Conservation (phyloP, 2,888 invertebrate species). For the Ashinkailepas kermadecensis region DNA sequence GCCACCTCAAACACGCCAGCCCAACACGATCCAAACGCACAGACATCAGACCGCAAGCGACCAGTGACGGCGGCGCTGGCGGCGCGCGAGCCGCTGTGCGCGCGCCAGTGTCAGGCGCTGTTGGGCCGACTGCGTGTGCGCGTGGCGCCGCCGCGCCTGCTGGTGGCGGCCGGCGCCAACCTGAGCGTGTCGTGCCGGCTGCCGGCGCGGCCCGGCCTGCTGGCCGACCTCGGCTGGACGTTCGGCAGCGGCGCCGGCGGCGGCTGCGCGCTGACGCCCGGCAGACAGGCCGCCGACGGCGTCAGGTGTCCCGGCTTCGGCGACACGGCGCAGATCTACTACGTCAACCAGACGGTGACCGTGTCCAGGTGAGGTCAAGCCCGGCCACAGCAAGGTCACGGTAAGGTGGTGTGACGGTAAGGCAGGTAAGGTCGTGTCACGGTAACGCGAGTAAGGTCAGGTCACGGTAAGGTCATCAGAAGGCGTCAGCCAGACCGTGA, state of each 20-base stretch:
- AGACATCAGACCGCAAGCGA: not conserved
- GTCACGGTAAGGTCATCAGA: too few species aligned
- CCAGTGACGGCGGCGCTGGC: not conserved
- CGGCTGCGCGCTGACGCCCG: not conserved
- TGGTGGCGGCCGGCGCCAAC: not conserved
- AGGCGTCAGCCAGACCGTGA: too few species aligned
- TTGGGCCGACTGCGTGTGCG: not conserved
- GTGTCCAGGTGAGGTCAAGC: not conserved
- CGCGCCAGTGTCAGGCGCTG: not conserved
- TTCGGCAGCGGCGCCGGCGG: not conserved
- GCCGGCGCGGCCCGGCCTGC: not conserved
- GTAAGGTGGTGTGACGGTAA: too few species aligned
- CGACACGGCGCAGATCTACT: not conserved
- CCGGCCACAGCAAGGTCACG: too few species aligned
- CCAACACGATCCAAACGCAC: not conserved
- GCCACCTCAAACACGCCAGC: too few species aligned
- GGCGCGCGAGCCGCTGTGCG: not conserved
- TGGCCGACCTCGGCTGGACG: not conserved
- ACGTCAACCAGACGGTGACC: not conserved
- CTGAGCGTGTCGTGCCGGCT: not conserved
- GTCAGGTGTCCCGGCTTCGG: not conserved
- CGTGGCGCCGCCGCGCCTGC: not conserved
- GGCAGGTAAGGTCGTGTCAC: too few species aligned
- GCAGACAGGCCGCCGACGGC: not conserved
- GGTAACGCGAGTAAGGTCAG: too few species aligned